Evolutionary conservation across 1,140 invertebrate genomes (phyloP).

Genomic region (Pachypeltis micranthus): DNA sequence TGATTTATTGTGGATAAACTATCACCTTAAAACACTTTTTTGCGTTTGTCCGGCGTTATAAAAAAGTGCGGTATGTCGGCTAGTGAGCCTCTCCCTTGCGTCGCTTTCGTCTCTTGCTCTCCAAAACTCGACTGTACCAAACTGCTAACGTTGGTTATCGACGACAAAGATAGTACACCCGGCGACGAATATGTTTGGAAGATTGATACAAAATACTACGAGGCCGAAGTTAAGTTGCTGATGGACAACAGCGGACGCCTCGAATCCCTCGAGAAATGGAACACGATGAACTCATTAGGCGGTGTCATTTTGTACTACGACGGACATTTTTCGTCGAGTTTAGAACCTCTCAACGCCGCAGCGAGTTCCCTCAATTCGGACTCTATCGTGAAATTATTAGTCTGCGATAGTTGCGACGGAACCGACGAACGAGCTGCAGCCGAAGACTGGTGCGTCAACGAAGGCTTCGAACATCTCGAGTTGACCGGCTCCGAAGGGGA

Average conservation of each 20-base stretch:
- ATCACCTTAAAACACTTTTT: too few species aligned
- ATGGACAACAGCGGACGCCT: slow-evolving; percentile 30
- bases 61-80: too few species aligned
- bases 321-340: slow-evolving; percentile 35
- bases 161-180: slow-evolving; percentile 34
- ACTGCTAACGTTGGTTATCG: neutral
- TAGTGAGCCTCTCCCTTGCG: too few species aligned
- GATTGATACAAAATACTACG: slow-evolving; percentile 57
- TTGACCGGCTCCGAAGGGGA: slow-evolving; percentile 42
- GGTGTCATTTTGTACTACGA: slow-evolving; percentile 48
- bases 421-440: slow-evolving; percentile 30
- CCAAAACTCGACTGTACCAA: neutral
- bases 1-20: too few species aligned
- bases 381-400: slow-evolving; percentile 40
- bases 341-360: slow-evolving; percentile 35
- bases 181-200: slow-evolving; percentile 43
- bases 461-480: slow-evolving; percentile 63
- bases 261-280: slow-evolving; percentile 36
- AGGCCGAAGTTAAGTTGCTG: slow-evolving; percentile 43
- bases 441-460: slow-evolving; percentile 49
- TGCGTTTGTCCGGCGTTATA: too few species aligned
- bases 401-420: slow-evolving; percentile 37
- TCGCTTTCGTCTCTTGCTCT: neutral
- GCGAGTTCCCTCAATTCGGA: slow-evolving; percentile 40
- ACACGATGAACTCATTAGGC: slow-evolving; percentile 41